Percentiles rank a stretch among this genome's conserved stretches.
These are phyloP conservation scores for Craterocephalus amniculus DNA, from an alignment of 2,797 vertebrate species.

Conservation along the genomic window DNA sequence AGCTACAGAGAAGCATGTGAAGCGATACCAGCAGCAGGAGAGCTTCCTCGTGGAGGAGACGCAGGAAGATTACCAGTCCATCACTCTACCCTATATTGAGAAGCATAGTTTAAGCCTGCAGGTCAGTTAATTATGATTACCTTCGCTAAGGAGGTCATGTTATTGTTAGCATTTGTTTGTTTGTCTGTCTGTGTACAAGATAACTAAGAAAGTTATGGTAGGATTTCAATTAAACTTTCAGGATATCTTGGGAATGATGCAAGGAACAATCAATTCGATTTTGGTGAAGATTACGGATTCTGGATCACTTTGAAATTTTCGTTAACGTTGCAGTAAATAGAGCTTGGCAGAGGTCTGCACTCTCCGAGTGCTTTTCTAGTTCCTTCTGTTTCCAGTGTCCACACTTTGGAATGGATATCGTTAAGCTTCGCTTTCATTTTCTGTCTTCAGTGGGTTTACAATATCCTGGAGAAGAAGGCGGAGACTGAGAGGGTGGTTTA, in stretches of 20 bases:
- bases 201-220: too few species aligned
- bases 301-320: too few species aligned
- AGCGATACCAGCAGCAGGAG: conserved; percentile 90
- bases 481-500: conserved; percentile 90
- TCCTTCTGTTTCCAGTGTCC: neutral
- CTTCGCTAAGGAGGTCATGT: too few species aligned
- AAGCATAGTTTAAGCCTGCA: conserved; percentile 91
- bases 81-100: conserved; percentile 90
- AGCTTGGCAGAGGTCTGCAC: too few species aligned
- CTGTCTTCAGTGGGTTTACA: conserved; percentile 91
- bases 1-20: conserved; percentile 92
- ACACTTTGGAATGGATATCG: neutral
- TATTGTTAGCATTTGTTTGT: too few species aligned
- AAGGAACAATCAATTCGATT: too few species aligned
- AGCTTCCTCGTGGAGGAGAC: conserved; percentile 87
- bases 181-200: too few species aligned
- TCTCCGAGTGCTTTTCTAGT: too few species aligned
- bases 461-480: conserved; percentile 96
- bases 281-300: too few species aligned
- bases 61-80: conserved; percentile 83
- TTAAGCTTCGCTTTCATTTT: neutral
- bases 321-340: too few species aligned
- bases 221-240: too few species aligned
- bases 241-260: too few species aligned
- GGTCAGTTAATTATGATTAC: conserved; percentile 81